Evolutionary conservation across 2,113 vertebrate species (phyloP).

Genomic region (Cisticola juncidis): DNA sequence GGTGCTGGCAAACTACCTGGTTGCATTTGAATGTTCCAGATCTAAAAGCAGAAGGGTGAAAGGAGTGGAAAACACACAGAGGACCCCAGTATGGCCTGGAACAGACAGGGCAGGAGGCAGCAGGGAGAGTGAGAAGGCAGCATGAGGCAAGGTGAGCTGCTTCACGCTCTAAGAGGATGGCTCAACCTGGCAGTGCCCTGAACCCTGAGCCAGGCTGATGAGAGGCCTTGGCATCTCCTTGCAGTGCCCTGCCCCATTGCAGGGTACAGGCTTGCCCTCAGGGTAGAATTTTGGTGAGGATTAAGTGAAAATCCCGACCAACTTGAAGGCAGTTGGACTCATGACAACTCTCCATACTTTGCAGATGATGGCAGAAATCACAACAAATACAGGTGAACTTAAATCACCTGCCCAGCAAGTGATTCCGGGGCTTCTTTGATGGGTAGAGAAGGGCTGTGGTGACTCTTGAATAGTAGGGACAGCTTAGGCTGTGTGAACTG

Average conservation of each 20-base stretch:
- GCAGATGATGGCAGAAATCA: not conserved
- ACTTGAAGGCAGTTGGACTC: not conserved
- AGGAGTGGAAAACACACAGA: not conserved
- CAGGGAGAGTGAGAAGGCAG: not conserved
- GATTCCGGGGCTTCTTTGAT: not conserved
- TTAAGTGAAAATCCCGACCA: not conserved
- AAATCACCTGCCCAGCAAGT: not conserved
- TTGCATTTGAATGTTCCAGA: not conserved
- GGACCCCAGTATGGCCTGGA: not conserved
- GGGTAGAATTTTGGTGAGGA: not conserved
- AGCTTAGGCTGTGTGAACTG: not conserved
- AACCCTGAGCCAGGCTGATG: not conserved
- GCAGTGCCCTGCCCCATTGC: not conserved
- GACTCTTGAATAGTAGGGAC: not conserved
- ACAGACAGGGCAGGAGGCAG: not conserved
- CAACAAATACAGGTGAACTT: not conserved
- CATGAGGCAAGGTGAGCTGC: not conserved
- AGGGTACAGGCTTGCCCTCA: not conserved
- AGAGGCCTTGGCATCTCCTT: not conserved
- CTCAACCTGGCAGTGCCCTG: not conserved
- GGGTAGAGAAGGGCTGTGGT: not conserved
- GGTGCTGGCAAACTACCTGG: not conserved
- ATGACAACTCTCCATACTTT: not conserved
- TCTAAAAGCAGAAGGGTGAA: not conserved
- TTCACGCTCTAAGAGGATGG: rapidly evolving